Conservation (phyloP, 2,113 vertebrate species). For the Chaetops frenatus region DNA sequence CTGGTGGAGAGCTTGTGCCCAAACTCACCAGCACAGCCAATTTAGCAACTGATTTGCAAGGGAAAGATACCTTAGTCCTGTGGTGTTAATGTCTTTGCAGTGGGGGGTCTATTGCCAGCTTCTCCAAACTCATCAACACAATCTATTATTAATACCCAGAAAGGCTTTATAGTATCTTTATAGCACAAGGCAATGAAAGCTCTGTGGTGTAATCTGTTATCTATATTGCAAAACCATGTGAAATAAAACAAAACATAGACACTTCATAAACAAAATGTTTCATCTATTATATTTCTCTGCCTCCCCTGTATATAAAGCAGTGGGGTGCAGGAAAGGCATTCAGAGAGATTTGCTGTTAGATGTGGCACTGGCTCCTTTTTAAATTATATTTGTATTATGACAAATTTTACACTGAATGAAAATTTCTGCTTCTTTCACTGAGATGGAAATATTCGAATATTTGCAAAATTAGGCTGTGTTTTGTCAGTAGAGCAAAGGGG, state of each 20-base stretch:
- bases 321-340: slow-evolving; percentile 68
- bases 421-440: background rate
- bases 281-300: slow-evolving; percentile 69
- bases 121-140: slow-evolving; percentile 81
- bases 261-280: slow-evolving; percentile 79
- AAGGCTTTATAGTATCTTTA: slow-evolving; percentile 72
- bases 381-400: background rate
- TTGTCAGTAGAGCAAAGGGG: background rate
- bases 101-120: slow-evolving; percentile 80
- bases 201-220: slow-evolving; percentile 76
- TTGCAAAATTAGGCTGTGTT: background rate
- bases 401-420: background rate
- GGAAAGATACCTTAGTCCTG: slow-evolving; percentile 66
- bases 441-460: background rate
- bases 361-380: slow-evolving; percentile 36
- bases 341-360: slow-evolving; percentile 63
- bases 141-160: slow-evolving; percentile 82
- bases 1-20: slow-evolving; percentile 17
- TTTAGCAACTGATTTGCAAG: slow-evolving; percentile 73
- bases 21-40: slow-evolving; percentile 65
- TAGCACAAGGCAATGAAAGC: slow-evolving; percentile 69
- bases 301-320: slow-evolving; percentile 74
- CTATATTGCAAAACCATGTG: slow-evolving; percentile 75
- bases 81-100: slow-evolving; percentile 73
- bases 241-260: slow-evolving; percentile 73